These are phyloP conservation scores for Eurytoma adleriae DNA, from an alignment of 2,888 invertebrate genomes.

Conservation along the genomic window DNA sequence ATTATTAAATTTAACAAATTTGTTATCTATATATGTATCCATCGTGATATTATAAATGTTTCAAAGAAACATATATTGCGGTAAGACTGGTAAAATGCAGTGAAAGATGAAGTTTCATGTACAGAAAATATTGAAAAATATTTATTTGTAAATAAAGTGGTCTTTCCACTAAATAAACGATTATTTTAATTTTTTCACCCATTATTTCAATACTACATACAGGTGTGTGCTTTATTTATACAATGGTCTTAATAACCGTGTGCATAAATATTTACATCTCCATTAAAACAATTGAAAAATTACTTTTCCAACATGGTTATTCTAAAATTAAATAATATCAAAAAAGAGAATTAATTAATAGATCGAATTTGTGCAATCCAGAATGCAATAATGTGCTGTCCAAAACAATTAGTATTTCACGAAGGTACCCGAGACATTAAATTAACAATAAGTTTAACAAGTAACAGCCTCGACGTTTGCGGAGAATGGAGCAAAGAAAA, in stretches of 20 bases:
- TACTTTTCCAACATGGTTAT: background rate
- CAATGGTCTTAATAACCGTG: too few relatives aligned
- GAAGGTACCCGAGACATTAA: background rate
- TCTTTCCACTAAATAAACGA: conserved; percentile 12
- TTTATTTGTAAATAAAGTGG: conserved; percentile 57
- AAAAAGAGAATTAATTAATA: background rate
- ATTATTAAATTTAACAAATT: conserved; percentile 15
- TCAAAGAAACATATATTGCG: conserved; percentile 45
- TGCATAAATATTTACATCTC: background rate
- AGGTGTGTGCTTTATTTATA: too few relatives aligned
- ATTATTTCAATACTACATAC: background rate
- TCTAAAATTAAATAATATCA: background rate
- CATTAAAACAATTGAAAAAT: conserved; percentile 3
- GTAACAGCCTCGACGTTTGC: background rate
- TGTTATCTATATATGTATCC: conserved; percentile 19
- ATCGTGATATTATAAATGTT: conserved; percentile 47
- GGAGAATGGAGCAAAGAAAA: conserved; percentile 18
- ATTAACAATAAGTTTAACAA: background rate
- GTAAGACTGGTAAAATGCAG: conserved; percentile 52
- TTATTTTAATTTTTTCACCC: background rate
- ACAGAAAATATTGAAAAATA: conserved; percentile 57
- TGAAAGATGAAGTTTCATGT: conserved; percentile 41
- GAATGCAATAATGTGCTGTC: conserved; percentile 8
- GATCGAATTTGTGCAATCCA: too few relatives aligned
- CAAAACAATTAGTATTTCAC: background rate